These are phyloP conservation scores for Phenganax stokvisi DNA, from an alignment of 92 coral and sea anemone genomes.

Conservation along the genomic window DNA sequence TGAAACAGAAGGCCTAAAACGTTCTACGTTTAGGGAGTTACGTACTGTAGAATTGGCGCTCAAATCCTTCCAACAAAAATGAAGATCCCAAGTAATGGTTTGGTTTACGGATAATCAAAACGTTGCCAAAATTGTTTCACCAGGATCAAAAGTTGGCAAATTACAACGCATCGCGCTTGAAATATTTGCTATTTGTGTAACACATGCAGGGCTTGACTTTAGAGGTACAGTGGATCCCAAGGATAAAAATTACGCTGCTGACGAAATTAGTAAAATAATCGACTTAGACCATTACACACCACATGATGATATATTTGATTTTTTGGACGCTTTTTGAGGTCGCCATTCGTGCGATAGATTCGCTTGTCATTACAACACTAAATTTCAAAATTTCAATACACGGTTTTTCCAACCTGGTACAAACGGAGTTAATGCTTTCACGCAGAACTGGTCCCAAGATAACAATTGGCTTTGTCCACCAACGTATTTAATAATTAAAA, in stretches of 20 bases:
- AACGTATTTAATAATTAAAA: constrained; percentile 14
- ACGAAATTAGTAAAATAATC: constrained; percentile 46
- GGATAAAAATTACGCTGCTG: constrained; percentile 38
- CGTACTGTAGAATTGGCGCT: constrained; percentile 46
- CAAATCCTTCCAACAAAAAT: constrained; percentile 31
- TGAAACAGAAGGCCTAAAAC: constrained; percentile 33
- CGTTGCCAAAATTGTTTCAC: constrained; percentile 37
- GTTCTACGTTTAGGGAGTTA: constrained; percentile 51
- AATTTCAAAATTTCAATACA: constrained; percentile 37
- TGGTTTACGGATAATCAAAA: constrained; percentile 52
- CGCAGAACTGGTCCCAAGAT: constrained; percentile 29
- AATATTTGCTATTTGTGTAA: constrained; percentile 32
- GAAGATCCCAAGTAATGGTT: constrained; percentile 34
- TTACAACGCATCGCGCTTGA: constrained; percentile 42
- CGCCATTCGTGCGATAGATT: constrained; percentile 50
- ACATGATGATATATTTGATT: constrained; percentile 40
- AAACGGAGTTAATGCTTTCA: constrained; percentile 61
- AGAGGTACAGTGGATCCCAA: constrained; percentile 51
- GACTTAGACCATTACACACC: constrained; percentile 44
- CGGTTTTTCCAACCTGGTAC: constrained; percentile 51
- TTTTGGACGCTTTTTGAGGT: constrained; percentile 47
- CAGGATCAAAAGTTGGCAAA: constrained; percentile 45
- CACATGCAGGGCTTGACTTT: constrained; percentile 22
- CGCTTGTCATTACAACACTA: constrained; percentile 50
- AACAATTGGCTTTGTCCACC: constrained; percentile 32